Percentiles rank a stretch among this genome's conserved stretches.
Evolutionary conservation across 2,113 vertebrate genomes (phyloP).

Genomic region (Sinocyclocheilus grahami): DNA sequence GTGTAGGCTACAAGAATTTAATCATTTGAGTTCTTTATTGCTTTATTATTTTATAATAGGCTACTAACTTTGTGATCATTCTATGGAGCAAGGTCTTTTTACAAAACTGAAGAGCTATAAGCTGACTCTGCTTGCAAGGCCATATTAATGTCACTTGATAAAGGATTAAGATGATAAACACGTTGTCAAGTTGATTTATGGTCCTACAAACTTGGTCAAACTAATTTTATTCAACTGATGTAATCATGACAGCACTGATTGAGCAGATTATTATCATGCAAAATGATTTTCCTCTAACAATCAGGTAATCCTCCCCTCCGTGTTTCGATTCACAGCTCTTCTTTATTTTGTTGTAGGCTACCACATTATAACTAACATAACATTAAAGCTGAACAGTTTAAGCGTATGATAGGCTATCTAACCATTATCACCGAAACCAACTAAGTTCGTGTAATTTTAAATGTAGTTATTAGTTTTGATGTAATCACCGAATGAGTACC

Average conservation of each 20-base stretch:
- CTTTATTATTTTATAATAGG: neutral
- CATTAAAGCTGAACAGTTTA: neutral
- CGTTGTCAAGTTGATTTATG: neutral
- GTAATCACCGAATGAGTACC: neutral
- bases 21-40: neutral
- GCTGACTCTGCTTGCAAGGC: neutral
- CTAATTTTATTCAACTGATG: conserved; percentile 10
- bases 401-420: neutral
- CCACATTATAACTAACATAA: neutral
- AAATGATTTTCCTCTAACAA: neutral
- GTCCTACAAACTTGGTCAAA: neutral
- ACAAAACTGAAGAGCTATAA: neutral
- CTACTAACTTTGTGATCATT: neutral
- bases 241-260: neutral
- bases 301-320: neutral
- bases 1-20: neutral
- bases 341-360: neutral
- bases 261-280: conserved; percentile 15
- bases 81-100: neutral
- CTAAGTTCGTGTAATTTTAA: neutral
- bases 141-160: neutral
- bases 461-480: conserved; percentile 21
- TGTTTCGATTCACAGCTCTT: neutral
- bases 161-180: neutral
- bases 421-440: neutral